Evolutionary conservation across 1,140 invertebrate species (phyloP).

Genomic region (Papilio polytes): DNA sequence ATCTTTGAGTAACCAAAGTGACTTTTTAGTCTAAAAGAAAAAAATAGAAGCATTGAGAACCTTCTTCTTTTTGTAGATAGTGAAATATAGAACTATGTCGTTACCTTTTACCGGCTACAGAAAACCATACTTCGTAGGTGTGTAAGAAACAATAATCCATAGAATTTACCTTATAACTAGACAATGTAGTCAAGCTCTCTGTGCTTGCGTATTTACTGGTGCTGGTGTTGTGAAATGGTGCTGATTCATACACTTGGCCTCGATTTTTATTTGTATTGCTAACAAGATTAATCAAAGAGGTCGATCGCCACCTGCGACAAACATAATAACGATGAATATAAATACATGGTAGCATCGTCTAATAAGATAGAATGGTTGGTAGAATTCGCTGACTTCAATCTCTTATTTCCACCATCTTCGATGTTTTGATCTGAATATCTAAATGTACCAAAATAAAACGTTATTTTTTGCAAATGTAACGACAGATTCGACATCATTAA

Average conservation of each 20-base stretch:
- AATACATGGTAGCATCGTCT: neutral
- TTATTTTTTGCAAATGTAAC: no score
- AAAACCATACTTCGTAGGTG: no score
- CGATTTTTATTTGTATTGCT: constrained; percentile 37
- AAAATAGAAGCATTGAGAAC: neutral
- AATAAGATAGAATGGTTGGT: no score
- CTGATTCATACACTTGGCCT: constrained; percentile 18
- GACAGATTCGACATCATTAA: neutral
- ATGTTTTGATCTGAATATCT: no score
- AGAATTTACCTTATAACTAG: constrained; percentile 2
- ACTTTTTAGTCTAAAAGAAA: constrained; percentile 16
- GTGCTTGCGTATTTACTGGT: neutral
- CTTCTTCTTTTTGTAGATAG: no score
- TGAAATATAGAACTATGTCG: no score
- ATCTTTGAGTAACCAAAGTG: neutral
- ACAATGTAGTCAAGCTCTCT: constrained; percentile 5
- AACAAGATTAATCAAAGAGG: constrained; percentile 33
- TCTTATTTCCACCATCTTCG: no score
- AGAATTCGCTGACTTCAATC: no score
- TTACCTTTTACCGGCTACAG: no score
- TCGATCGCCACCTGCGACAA: constrained; percentile 37
- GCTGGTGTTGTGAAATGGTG: neutral
- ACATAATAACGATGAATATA: neutral
- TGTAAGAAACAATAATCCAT: neutral
- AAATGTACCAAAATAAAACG: no score